Percentiles rank a stretch among this genome's conserved stretches.
Conservation (phyloP, 2,797 vertebrate species). For the Sebastes hubbsi region DNA sequence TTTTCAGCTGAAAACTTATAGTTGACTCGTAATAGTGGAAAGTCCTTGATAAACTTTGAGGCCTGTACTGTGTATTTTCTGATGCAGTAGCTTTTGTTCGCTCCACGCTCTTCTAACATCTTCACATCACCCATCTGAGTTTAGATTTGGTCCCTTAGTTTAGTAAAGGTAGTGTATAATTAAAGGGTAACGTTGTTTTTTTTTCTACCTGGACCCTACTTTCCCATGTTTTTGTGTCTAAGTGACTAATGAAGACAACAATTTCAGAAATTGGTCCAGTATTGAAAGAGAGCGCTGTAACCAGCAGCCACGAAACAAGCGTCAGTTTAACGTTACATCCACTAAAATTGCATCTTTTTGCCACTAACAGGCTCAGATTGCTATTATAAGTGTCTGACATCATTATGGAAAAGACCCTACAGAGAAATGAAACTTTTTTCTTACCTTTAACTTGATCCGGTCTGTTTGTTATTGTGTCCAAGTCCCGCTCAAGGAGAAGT, state of each 20-base stretch:
- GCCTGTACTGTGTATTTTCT: neutral
- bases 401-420: too few species aligned
- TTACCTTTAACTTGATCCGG: accelerated
- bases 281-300: too few species aligned
- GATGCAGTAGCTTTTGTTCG: neutral
- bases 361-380: too few species aligned
- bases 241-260: accelerated
- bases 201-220: neutral
- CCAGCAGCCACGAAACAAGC: too few species aligned
- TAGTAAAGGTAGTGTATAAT: neutral
- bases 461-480: too few species aligned
- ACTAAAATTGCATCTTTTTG: too few species aligned
- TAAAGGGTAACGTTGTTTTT: neutral
- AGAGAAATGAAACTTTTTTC: too few species aligned
- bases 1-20: neutral
- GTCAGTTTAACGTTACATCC: too few species aligned
- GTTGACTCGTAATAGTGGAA: neutral
- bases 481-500: too few species aligned
- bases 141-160: neutral
- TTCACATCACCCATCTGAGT: neutral
- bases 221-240: too few species aligned
- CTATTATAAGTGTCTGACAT: too few species aligned
- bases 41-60: neutral
- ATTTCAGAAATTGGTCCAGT: too few species aligned
- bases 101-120: neutral